Base-by-base conservation (phyloP, 2,888 invertebrate genomes). In the Andrena marginata region DNA sequence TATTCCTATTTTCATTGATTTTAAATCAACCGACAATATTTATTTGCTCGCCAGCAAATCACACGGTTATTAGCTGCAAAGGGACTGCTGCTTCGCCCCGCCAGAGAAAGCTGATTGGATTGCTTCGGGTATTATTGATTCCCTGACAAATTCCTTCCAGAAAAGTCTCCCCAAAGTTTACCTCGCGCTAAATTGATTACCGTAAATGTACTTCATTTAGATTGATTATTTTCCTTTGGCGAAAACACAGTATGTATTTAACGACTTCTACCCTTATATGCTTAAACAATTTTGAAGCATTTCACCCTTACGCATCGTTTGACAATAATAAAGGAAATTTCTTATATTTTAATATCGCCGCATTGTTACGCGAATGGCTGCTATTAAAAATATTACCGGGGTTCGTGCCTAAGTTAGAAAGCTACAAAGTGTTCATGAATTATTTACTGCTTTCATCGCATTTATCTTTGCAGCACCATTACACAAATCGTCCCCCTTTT, bases 121-220 rank as follows among this genome's bases (percentile, higher is more conserved):
- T 79, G 65, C 73, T 68, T n/a, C 16, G n/a, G 59, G 69, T 74
- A 72, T 64, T 79, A 81, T 80, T 79, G 79, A 73, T 70, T 65
- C 33, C 65, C 16, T 59, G 33, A 64, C 69, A 74, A 69, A 78
- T 73, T 73, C 63, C 69, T 51, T 20, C 26, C n/a, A 33, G 20
- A 13, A 63, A 16, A 70, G 42, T 65, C 33, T 49, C 16, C 20
- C 31, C 23, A 33, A 56, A 68, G 71, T 71, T 72, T 71, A 60
- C 51, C 29, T 62, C 48, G 51, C 71, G 56, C 26, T 63, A 59
- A 59, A 65, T 71, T 80, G 70, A 80, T 80, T 67, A 26, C 65
- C 13, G 29, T 35, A 64, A 69, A 60, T 51, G 35, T 69, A 23
- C 54, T 78, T 51, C 31, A 7, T 20, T 65, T 65, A 5, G 56